Evolutionary conservation across 2,113 vertebrate species (phyloP).

Genomic region (Amia ocellicauda): DNA sequence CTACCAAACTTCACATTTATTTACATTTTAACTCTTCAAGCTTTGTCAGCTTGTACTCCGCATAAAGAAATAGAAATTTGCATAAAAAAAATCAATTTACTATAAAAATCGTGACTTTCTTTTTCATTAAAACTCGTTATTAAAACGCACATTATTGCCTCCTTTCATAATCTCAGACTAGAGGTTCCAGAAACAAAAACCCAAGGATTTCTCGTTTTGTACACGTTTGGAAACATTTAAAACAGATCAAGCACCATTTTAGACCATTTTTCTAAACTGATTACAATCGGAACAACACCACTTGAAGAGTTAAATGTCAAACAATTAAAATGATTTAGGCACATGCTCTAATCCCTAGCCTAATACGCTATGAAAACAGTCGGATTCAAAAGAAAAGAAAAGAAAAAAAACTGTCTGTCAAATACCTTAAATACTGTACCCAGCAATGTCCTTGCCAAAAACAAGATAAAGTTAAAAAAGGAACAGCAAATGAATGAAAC

Average conservation of each 20-base stretch:
- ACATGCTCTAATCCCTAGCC: slow-evolving; percentile 30
- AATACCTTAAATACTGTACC: neutral
- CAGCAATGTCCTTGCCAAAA: no score
- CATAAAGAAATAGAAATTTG: slow-evolving; percentile 76
- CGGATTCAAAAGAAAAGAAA: neutral
- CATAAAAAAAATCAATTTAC: slow-evolving; percentile 51
- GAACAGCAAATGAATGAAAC: no score
- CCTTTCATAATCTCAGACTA: slow-evolving; percentile 17
- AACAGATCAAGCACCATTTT: slow-evolving; percentile 17
- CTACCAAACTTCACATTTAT: slow-evolving; percentile 89
- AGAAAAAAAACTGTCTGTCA: neutral
- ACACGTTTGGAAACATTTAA: slow-evolving; percentile 14
- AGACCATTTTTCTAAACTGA: slow-evolving; percentile 17
- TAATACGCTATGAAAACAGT: neutral
- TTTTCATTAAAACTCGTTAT: slow-evolving; percentile 33
- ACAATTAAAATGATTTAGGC: slow-evolving; percentile 29
- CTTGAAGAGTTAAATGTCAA: slow-evolving; percentile 49
- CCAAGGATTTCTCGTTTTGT: neutral
- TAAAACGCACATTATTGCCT: slow-evolving; percentile 22
- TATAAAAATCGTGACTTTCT: slow-evolving; percentile 22
- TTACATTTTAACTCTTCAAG: slow-evolving; percentile 82
- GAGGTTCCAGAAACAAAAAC: slow-evolving; percentile 19
- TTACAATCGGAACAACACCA: slow-evolving; percentile 35
- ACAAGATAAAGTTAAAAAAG: no score
- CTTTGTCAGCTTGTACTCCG: slow-evolving; percentile 69